Evolutionary conservation across 2,113 vertebrate species (phyloP).

Genomic region (Oncorhynchus tshawytscha): DNA sequence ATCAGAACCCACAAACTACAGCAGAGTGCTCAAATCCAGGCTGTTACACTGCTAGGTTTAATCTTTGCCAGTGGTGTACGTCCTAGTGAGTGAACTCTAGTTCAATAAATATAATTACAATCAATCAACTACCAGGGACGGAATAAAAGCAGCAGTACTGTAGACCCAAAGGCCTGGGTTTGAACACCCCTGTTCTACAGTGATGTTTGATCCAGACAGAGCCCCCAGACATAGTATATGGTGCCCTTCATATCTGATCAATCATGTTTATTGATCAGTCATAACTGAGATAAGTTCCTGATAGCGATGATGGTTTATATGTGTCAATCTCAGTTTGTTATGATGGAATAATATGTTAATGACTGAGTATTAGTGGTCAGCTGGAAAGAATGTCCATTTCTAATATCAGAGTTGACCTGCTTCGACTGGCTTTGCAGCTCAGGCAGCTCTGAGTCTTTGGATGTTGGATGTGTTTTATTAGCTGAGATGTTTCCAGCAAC

Average conservation of each 20-base stretch:
- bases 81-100: too few relatives aligned
- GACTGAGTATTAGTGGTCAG: not conserved
- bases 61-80: too few relatives aligned
- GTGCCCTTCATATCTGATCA: not conserved
- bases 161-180: too few relatives aligned
- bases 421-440: slow-evolving; percentile 26
- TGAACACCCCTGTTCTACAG: not conserved
- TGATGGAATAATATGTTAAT: not conserved
- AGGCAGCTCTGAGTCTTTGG: slow-evolving; percentile 10
- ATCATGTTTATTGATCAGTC: not conserved
- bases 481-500: not conserved
- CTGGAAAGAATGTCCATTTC: not conserved
- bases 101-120: too few relatives aligned
- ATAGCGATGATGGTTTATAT: not conserved
- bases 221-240: not conserved
- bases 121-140: too few relatives aligned
- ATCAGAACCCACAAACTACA: too few relatives aligned
- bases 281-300: not conserved
- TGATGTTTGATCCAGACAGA: not conserved
- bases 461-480: not conserved
- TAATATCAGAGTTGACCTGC: slow-evolving; percentile 11
- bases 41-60: too few relatives aligned
- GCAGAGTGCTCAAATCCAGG: too few relatives aligned
- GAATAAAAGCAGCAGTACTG: too few relatives aligned
- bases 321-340: not conserved